Evolutionary conservation across 2,888 invertebrate species (phyloP).

Genomic region (Scaptomyza cyrtandrae): DNA sequence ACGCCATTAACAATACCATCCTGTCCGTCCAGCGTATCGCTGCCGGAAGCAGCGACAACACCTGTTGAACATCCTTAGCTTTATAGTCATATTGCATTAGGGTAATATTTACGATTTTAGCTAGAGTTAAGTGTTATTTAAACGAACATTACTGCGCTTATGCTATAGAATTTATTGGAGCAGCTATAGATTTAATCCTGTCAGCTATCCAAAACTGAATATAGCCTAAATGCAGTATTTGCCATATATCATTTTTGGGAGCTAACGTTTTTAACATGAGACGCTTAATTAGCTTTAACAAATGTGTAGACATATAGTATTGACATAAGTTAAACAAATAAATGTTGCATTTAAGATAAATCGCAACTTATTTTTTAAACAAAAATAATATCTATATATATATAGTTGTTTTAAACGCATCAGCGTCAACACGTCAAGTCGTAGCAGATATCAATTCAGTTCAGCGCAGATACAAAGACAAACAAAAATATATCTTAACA

Average conservation of each 20-base stretch:
- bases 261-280: slow-evolving; percentile 37
- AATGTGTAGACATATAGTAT: slow-evolving; percentile 7
- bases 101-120: slow-evolving; percentile 61
- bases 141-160: slow-evolving; percentile 31
- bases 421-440: background rate
- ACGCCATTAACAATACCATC: slow-evolving; percentile 1
- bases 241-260: slow-evolving; percentile 57
- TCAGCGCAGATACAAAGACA: slow-evolving; percentile 5
- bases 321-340: slow-evolving; percentile 21
- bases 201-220: background rate
- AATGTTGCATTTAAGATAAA: slow-evolving; percentile 31
- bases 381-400: slow-evolving; percentile 12
- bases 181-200: background rate
- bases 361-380: slow-evolving; percentile 27
- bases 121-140: slow-evolving; percentile 54
- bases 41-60: slow-evolving; percentile 18
- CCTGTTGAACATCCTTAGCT: slow-evolving; percentile 17
- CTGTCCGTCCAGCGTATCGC: slow-evolving; percentile 43
- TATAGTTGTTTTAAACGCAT: too few species aligned
- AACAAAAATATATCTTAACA: slow-evolving; percentile 17
- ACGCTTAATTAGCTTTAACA: slow-evolving; percentile 59
- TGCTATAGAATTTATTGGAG: slow-evolving; percentile 8
- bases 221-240: slow-evolving; percentile 36
- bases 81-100: slow-evolving; percentile 31
- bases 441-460: background rate